These are phyloP conservation scores for Hydractinia echinata DNA, from an alignment of 30 jellyfish, hydroid and myxozoan genomes.

Conservation along the genomic window DNA sequence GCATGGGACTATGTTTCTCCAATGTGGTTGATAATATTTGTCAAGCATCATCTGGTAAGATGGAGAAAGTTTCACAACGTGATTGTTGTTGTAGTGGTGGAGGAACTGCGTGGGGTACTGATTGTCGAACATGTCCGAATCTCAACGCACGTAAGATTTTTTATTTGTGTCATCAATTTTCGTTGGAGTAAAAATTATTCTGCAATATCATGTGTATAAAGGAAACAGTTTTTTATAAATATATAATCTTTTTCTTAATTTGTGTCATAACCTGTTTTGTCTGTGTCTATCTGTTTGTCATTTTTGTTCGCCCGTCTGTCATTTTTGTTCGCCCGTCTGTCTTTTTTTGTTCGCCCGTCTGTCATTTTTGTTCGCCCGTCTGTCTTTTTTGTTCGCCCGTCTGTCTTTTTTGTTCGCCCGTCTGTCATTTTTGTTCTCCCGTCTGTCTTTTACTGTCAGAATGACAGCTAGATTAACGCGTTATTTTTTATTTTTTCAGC, in stretches of 20 bases:
- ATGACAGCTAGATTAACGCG: too few species aligned
- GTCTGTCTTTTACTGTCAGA: neutral
- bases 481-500: conserved; percentile 15
- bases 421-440: conserved; percentile 6
- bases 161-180: neutral
- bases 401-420: neutral
- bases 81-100: conserved; percentile 95
- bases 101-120: conserved; percentile 93
- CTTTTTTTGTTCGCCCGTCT: conserved; percentile 5
- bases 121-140: conserved; percentile 75
- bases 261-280: neutral
- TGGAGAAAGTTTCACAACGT: conserved; percentile 74
- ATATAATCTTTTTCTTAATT: neutral
- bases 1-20: conserved; percentile 92
- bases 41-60: conserved; percentile 82
- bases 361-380: conserved; percentile 2
- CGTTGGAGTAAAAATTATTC: neutral
- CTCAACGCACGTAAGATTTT: conserved; percentile 54
- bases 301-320: conserved; percentile 10
- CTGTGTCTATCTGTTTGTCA: neutral
- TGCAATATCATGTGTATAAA: neutral
- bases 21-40: conserved; percentile 71
- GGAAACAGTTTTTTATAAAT: neutral
- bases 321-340: neutral
- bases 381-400: too few species aligned